Evolutionary conservation across 2,113 vertebrate species (phyloP).

Genomic region (Scopus umbretta): DNA sequence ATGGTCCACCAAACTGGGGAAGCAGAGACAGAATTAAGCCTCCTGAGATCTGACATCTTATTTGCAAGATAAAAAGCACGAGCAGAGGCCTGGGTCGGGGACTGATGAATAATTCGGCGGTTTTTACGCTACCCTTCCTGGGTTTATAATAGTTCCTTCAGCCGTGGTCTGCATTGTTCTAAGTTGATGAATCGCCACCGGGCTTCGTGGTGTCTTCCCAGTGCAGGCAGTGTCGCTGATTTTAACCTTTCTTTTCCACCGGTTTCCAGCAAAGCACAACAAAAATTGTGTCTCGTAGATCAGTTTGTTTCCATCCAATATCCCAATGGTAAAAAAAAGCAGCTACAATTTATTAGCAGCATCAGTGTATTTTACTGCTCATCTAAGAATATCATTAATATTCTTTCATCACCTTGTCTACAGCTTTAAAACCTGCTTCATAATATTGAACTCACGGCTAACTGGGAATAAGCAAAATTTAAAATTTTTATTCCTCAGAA

Average conservation of each 20-base stretch:
- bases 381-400: constrained; percentile 19
- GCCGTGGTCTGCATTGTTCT: not conserved
- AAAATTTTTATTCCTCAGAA: not conserved
- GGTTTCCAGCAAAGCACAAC: not conserved
- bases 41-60: not conserved
- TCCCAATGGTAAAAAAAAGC: not conserved
- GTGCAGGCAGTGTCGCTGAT: accelerated
- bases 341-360: constrained; percentile 13
- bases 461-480: not conserved
- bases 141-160: not conserved
- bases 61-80: constrained; percentile 20
- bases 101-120: not conserved
- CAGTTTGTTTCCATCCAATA: not conserved
- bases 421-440: not conserved
- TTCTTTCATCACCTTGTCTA: constrained; percentile 25
- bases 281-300: not conserved
- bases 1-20: not conserved
- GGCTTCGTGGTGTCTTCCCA: not conserved
- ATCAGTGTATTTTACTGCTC: not conserved
- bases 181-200: not conserved
- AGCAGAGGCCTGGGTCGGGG: not conserved
- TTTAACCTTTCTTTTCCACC: not conserved
- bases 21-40: not conserved
- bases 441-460: not conserved
- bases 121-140: not conserved